Evolutionary conservation across 1,140 invertebrate species (phyloP).

Genomic region (Hydropsyche tenuis): DNA sequence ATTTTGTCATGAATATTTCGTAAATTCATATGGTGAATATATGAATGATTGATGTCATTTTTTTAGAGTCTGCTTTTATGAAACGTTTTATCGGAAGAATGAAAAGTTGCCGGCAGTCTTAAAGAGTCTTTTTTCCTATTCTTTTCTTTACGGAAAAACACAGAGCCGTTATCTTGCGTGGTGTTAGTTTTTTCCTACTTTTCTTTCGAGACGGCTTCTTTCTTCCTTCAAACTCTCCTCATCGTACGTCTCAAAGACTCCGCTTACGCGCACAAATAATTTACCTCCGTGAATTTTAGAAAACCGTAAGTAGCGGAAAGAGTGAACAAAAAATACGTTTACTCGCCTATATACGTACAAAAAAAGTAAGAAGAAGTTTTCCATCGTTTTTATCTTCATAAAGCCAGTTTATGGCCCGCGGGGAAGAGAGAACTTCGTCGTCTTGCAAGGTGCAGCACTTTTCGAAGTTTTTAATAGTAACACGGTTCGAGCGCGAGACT

Average conservation of each 20-base stretch:
- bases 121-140: background rate
- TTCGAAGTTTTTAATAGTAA: conserved; percentile 34
- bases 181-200: conserved; percentile 5
- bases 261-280: conserved; percentile 21
- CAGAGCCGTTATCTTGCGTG: background rate
- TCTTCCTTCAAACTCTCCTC: conserved; percentile 12
- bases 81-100: no score
- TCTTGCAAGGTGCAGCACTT: conserved; percentile 26
- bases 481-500: background rate
- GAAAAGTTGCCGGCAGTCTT: no score
- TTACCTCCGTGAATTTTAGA: conserved; percentile 10
- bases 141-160: background rate
- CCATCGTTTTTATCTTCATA: conserved; percentile 37
- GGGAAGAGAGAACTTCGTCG: conserved; percentile 1
- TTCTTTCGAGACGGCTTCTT: conserved; percentile 6
- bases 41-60: no score
- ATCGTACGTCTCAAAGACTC: conserved; percentile 11
- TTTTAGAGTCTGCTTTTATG: no score
- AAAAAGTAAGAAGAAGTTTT: conserved; percentile 24
- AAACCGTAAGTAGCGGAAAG: background rate
- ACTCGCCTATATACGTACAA: background rate
- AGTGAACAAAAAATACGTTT: background rate
- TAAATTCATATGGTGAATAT: no score
- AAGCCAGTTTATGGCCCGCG: conserved; percentile 32
- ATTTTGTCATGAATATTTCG: no score